Conservation (phyloP, 2,797 vertebrate species). For the Pygocentrus nattereri region DNA sequence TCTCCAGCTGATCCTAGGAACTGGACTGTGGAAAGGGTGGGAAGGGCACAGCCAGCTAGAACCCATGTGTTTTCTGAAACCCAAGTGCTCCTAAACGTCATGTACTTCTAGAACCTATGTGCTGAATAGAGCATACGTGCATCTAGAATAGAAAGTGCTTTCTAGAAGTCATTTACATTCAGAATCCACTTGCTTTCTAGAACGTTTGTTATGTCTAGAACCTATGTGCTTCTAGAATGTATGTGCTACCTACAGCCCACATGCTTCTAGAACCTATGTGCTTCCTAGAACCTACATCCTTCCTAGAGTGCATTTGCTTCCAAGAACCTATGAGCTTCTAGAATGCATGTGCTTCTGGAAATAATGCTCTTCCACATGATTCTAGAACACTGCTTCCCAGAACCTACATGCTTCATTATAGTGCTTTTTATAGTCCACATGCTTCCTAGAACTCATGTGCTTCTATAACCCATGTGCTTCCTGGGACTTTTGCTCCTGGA, state of each 20-base stretch:
- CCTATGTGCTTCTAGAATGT: neutral
- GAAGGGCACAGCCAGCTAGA: neutral
- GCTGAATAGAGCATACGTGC: neutral
- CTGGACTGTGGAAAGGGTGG: constrained; percentile 79
- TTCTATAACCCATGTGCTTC: neutral
- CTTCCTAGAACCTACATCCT: neutral
- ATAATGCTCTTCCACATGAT: neutral
- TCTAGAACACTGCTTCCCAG: neutral
- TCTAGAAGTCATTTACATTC: neutral
- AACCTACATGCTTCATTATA: neutral
- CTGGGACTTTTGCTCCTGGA: too few species aligned
- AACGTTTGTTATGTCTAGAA: neutral
- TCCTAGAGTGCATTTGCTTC: neutral
- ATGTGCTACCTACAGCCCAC: neutral
- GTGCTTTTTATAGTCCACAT: too few species aligned
- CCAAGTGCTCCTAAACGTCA: neutral
- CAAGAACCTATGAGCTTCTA: neutral
- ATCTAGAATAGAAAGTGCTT: neutral
- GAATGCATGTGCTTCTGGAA: neutral
- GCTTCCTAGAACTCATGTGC: neutral
- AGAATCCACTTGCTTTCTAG: neutral
- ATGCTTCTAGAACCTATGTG: neutral
- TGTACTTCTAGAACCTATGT: neutral
- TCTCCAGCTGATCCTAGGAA: constrained; percentile 94
- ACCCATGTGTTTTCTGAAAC: neutral